These are phyloP conservation scores for Eristalis intricaria DNA, from an alignment of 2,888 invertebrate genomes.

Conservation along the genomic window DNA sequence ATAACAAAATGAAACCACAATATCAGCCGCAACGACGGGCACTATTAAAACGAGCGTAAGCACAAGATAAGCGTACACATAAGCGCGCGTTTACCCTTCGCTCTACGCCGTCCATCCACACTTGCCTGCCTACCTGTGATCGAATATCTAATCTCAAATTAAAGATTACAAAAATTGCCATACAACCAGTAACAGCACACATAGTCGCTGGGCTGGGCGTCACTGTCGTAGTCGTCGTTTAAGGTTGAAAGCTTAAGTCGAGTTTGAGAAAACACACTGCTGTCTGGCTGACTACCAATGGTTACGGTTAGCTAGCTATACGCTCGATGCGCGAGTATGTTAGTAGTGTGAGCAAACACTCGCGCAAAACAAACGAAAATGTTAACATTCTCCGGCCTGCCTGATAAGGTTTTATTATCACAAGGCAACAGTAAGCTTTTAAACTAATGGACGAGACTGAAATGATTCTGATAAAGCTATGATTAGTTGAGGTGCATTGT, in stretches of 20 bases:
- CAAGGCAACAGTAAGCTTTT: slow-evolving; percentile 57
- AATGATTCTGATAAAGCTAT: slow-evolving; percentile 66
- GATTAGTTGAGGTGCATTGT: slow-evolving; percentile 49
- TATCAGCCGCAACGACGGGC: slow-evolving; percentile 52
- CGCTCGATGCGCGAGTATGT: slow-evolving; percentile 43
- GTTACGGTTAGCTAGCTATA: background rate
- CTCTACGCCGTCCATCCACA: slow-evolving; percentile 17
- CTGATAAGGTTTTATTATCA: slow-evolving; percentile 68
- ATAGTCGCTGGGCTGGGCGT: slow-evolving; percentile 6
- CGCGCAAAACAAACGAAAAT: slow-evolving; percentile 27
- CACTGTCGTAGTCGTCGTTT: slow-evolving; percentile 43
- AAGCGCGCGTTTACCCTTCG: slow-evolving; percentile 73
- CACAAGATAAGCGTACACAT: slow-evolving; percentile 71
- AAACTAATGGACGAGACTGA: slow-evolving; percentile 56
- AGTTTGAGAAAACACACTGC: slow-evolving; percentile 59
- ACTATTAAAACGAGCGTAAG: slow-evolving; percentile 70
- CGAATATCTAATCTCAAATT: slow-evolving; percentile 79
- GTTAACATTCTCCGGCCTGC: slow-evolving; percentile 22
- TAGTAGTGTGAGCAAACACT: slow-evolving; percentile 53
- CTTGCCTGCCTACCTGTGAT: slow-evolving; percentile 57
- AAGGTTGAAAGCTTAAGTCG: slow-evolving; percentile 69
- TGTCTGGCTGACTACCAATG: background rate
- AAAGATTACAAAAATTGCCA: slow-evolving; percentile 76
- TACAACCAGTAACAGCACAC: slow-evolving; percentile 30
- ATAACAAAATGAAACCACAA: slow-evolving; percentile 44